Base-by-base conservation (phyloP, 2,888 invertebrate genomes). In the Limenitis camilla region DNA sequence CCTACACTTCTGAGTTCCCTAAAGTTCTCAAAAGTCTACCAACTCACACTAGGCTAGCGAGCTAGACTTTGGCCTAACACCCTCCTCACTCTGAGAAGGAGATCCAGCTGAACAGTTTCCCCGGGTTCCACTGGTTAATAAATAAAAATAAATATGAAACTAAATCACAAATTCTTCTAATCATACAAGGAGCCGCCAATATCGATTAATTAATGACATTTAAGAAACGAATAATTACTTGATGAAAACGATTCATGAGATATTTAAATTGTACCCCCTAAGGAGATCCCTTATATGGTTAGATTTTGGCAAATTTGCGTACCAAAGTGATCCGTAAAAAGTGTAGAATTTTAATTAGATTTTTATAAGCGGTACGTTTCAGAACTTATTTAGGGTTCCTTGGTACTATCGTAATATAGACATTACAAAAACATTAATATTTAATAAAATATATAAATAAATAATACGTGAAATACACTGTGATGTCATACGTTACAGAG, bases 281-380 rank as follows among this genome's bases (percentile, higher is more conserved):
- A 9, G 35, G 6, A n/a, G n/a, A n/a, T n/a, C n/a, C 45, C 5
- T 2, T 45, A 45, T 36, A 36, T 30, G 35, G 11, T 1, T 9
- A 11, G 45, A 45, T n/a, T 36, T 30, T 36, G 11, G 29, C 35
- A 38, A 45, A 45, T 45, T 45, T 45, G 36, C 45, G 36, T 45
- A 35, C 11, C 29, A 10, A 35, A 45, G 36, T 11, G 36, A 36
- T 35, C 35, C 29, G 35, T 45, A 36, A 45, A 35, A 45, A 45
- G 36, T 35, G 45, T 36, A 36, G 45, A 45, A 35, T 35, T 35
- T 5, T n/a, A 35, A 35, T 35, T 35, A 6, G 10, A 45, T 36
- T 45, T 5, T 36, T 36, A 45, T 36, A 45, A 45, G 45, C 36
- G 10, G 36, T 45, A 45, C 45, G 45, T 36, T 29, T 45, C 29